Evolutionary conservation across 1,140 invertebrate species (phyloP).

Genomic region (Wiebesia pumilae): DNA sequence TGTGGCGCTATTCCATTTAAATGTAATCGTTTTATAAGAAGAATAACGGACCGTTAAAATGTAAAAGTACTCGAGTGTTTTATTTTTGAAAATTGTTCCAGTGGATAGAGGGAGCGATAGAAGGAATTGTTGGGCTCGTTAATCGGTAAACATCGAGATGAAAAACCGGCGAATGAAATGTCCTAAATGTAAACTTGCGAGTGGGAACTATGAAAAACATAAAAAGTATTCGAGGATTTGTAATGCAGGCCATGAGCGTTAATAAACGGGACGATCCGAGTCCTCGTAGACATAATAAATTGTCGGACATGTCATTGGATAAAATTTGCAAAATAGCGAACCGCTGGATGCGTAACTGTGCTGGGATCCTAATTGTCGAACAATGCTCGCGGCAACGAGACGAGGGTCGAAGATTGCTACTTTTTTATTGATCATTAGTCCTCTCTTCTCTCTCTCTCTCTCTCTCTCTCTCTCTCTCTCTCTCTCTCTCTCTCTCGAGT

Average conservation of each 20-base stretch:
- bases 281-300: neutral
- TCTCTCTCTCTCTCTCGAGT: no score
- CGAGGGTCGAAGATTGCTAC: slow-evolving; percentile 45
- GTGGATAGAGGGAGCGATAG: no score
- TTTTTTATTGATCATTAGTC: slow-evolving; percentile 51
- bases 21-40: no score
- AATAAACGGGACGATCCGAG: neutral
- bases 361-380: slow-evolving; percentile 48
- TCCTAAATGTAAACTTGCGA: neutral
- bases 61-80: no score
- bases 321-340: slow-evolving; percentile 32
- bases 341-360: slow-evolving; percentile 7
- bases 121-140: neutral
- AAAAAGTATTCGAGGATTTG: neutral
- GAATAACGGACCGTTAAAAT: no score
- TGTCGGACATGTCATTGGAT: neutral
- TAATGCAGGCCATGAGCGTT: neutral
- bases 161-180: neutral
- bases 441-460: slow-evolving; percentile 8
- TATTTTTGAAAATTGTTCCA: no score
- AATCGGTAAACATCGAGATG: no score
- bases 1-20: no score
- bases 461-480: slow-evolving; percentile 1
- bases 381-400: slow-evolving; percentile 39
- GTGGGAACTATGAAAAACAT: neutral